Evolutionary conservation across 2,888 invertebrate genomes (phyloP), one percentile per base, ranked within the genome.

Genomic region (Polydrusus pterygomalis): DNA sequence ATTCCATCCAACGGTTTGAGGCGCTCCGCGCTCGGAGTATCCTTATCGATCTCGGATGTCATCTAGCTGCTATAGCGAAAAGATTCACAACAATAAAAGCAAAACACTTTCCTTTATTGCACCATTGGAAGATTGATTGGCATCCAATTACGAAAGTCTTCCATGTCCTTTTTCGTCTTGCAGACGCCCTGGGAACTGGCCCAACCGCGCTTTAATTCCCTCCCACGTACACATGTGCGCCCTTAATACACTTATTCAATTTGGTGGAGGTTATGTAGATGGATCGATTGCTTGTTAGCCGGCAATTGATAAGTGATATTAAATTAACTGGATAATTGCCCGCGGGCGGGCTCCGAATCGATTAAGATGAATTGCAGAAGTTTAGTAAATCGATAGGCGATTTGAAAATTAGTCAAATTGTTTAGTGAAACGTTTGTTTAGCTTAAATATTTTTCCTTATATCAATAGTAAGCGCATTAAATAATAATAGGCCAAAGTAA

Each of bases 171-270:
- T 54, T 54, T 13, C 58, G 38, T 60, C 58, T 38, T 60, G 11
- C 10, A 60, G 58, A 60, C 58, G 17, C 15, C 18, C 18, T 5
- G 17, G 10, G 18, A 60, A 60, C 43, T 64, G 64, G 47, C 64
- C 64, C 34, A 38, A 38, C 34, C 8, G 34, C 10, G 30, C 58
- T 17, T 11, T 7, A 38, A 38, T 38, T 60, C 58, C 58, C 58
- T 13, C 38, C 58, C 58, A n/a, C 58, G 1, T 17, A 58, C 34
- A 60, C 58, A 18, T 38, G n/a, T 38, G 25, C 30, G 54, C 20
- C 15, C 18, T 60, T 70, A 70, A 70, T 70, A 60, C 38, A 34
- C 70, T 70, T 70, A 70, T 60, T 62, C 70, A 70, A 70, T 70
- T 70, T 70, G 62, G 70, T 58, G 18, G 17, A 70, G 45, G 47